Evolutionary conservation across 2,113 vertebrate species (phyloP).

Genomic region (pig (Sus scrofa)): DNA sequence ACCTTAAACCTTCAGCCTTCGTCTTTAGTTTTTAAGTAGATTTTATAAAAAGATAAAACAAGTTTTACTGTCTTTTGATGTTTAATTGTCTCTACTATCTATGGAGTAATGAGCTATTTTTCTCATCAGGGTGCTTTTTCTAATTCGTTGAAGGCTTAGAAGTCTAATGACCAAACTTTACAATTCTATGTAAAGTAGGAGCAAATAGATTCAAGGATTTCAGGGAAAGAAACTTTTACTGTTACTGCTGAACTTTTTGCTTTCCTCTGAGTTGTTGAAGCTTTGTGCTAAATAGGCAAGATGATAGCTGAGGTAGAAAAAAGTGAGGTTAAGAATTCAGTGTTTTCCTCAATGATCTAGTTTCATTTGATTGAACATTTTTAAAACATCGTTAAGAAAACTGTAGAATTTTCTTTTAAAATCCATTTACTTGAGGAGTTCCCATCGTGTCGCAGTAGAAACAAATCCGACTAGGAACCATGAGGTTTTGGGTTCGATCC

Average conservation of each 20-base stretch:
- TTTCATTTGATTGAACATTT: background rate
- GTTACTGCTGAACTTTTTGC: background rate
- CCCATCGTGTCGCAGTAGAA: too few relatives aligned
- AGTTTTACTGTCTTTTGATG: background rate
- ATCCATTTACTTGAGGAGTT: background rate
- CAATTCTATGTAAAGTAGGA: background rate
- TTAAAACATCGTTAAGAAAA: background rate
- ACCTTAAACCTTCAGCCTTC: background rate
- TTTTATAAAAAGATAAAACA: background rate
- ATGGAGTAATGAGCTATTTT: background rate
- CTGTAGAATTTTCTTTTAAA: background rate
- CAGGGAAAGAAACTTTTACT: background rate
- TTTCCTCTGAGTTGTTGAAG: background rate
- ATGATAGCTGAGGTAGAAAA: background rate
- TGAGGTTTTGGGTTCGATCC: too few relatives aligned
- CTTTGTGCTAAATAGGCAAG: background rate
- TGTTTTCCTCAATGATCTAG: background rate
- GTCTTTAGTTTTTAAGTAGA: background rate
- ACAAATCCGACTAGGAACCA: too few relatives aligned
- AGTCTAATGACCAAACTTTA: conserved; percentile 8
- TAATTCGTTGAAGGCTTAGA: background rate
- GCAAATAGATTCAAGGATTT: background rate
- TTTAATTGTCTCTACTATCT: background rate
- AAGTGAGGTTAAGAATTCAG: background rate
- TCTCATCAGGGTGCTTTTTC: background rate